Conservation (phyloP, 2,113 vertebrate species). For the Xenopus tropicalis region DNA sequence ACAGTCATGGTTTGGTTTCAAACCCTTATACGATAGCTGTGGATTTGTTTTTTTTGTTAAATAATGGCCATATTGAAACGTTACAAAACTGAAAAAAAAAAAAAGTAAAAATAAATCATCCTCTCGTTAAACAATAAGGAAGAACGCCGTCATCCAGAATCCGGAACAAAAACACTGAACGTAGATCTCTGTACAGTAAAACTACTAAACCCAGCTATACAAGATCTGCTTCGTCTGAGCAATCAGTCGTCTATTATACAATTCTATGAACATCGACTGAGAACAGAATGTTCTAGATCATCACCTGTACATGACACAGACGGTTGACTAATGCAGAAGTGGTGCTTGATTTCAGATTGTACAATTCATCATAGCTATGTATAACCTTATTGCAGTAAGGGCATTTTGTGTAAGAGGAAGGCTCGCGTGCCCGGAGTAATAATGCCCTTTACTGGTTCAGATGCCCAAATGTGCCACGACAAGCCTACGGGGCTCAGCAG, state of each 20-base stretch:
- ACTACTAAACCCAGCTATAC: constrained; percentile 85
- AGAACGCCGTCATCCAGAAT: constrained; percentile 71
- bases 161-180: constrained; percentile 53
- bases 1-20: neutral
- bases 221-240: constrained; percentile 86
- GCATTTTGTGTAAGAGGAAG: constrained; percentile 67
- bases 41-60: constrained; percentile 13
- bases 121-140: constrained; percentile 57
- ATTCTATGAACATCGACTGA: constrained; percentile 83
- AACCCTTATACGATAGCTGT: neutral
- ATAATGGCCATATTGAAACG: constrained; percentile 60
- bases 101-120: constrained; percentile 60
- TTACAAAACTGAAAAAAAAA: constrained; percentile 48
- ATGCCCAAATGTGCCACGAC: constrained; percentile 24
- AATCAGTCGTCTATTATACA: constrained; percentile 89
- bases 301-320: constrained; percentile 85
- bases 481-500: constrained; percentile 60
- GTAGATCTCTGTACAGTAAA: constrained; percentile 81
- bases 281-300: constrained; percentile 88
- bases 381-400: constrained; percentile 90
- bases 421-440: constrained; percentile 61
- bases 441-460: constrained; percentile 28
- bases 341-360: constrained; percentile 70
- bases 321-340: constrained; percentile 75
- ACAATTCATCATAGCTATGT: constrained; percentile 79